phyloP scores from a whole-genome alignment of 2,113 vertebrate species.

The Clarias macrocephalus region DNA sequence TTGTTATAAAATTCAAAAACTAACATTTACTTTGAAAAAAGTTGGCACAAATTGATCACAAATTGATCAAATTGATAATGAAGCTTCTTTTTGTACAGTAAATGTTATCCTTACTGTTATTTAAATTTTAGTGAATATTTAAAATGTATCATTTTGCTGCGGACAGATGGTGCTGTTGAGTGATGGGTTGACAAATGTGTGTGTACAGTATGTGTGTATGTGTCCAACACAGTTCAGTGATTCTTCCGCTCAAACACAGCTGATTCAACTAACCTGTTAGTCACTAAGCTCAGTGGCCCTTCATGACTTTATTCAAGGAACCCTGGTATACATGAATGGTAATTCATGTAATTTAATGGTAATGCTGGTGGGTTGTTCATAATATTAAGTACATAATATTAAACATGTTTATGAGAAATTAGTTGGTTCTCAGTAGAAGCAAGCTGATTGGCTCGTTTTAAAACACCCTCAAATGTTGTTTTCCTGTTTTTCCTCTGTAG shows the following conservation, averaged over 20 bases:
- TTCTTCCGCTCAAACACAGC: no score
- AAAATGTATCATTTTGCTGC: no score
- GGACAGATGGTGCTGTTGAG: background rate
- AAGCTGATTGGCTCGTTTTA: no score
- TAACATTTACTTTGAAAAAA: background rate
- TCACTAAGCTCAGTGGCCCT: no score
- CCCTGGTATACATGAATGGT: no score
- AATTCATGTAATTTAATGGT: background rate
- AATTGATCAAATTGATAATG: background rate
- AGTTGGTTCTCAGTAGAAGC: background rate
- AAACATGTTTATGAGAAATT: background rate
- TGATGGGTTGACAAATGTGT: background rate
- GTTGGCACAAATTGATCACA: background rate
- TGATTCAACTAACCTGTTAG: no score
- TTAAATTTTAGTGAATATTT: background rate
- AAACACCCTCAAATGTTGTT: no score
- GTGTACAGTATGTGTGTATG: conserved; percentile 9
- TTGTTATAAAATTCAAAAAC: no score
- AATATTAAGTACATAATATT: background rate
- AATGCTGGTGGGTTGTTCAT: background rate
- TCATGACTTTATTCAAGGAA: no score
- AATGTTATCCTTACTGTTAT: background rate
- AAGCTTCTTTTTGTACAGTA: background rate
- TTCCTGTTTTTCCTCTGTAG: background rate
- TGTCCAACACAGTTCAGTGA: background rate